Base-by-base conservation (phyloP, 2,888 invertebrate genomes). In the Neria commutata region DNA sequence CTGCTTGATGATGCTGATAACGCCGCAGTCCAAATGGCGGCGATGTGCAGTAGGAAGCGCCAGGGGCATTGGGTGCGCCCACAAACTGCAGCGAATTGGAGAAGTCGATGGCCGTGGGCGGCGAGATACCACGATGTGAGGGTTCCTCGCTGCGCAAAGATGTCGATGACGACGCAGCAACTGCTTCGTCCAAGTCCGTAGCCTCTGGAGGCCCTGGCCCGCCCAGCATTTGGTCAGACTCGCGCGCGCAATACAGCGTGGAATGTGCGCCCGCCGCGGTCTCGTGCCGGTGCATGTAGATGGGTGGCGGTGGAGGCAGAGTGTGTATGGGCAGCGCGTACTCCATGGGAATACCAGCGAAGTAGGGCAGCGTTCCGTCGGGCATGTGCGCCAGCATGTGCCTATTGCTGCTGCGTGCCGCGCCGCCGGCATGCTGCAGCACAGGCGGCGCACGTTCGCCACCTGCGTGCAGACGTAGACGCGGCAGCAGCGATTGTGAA, bases 11-110 rank as follows among this genome's bases (percentile, higher is more conserved):
- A 2, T 74, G 60, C 61, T 73, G 73, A 5, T 73, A 66, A 14
- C 72, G 67, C 0, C 74, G 63, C 34, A 74, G 46, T 21, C 68
- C 66, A 33, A 67, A 73, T 14, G 76, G 82, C 68, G 67, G 83
- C 69, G 76, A 79, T 69, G 83, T 55, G 77, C 83, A 61, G 68
- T 79, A 72, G 65, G 83, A 73, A 69, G 72, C 66, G 2, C 76
- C 68, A 1, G 75, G 74, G 14, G 74, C 74, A 34, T 74, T 74
- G 74, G 73, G 54, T 73, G 74, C 37, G 16, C 57, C 52, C 2
- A 52, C 48, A 40, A 34, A 57, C 40, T 46, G 52, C 19, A 75
- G 52, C 2, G 75, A 69, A n/a, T 73, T 73, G 26, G 73, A 74
- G 1, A 75, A 74, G 1, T 76, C 73, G 16, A 76, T 73, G 1